phyloP scores from a whole-genome alignment of 2,113 vertebrate genomes.

The Antidorcas marsupialis region DNA sequence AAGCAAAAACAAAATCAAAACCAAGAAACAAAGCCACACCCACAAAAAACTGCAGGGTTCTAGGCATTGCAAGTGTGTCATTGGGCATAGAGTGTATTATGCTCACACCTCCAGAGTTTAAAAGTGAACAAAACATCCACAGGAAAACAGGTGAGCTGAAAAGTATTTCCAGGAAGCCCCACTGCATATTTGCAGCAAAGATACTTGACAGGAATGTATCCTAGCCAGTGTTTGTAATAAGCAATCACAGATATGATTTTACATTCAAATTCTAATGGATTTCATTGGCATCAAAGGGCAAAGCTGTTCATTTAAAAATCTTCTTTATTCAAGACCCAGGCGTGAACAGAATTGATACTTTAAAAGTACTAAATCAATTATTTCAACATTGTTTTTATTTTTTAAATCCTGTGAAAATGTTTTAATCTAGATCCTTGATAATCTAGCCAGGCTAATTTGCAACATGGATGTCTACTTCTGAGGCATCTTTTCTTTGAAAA shows the following conservation, averaged over 20 bases:
- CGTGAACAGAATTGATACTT: not conserved
- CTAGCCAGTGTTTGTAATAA: not conserved
- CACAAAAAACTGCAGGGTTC: rapidly evolving
- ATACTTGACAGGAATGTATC: rapidly evolving
- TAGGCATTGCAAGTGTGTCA: rapidly evolving
- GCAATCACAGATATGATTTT: not conserved
- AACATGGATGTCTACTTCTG: not conserved
- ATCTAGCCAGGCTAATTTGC: slow-evolving; percentile 38
- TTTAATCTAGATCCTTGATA: not conserved
- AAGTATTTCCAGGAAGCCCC: rapidly evolving
- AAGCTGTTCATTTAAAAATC: not conserved
- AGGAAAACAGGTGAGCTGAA: rapidly evolving
- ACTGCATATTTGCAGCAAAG: rapidly evolving
- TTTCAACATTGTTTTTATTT: not conserved
- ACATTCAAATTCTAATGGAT: not conserved
- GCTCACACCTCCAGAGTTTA: not conserved
- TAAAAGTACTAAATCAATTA: not conserved
- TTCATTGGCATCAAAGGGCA: not conserved
- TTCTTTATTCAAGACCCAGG: not conserved
- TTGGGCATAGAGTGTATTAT: rapidly evolving
- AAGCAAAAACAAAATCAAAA: not conserved
- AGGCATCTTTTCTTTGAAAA: not conserved
- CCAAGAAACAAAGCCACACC: too few species aligned
- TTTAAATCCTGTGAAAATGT: not conserved
- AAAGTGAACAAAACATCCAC: not conserved